A percentile compares a stretch with the other conserved stretches of the same genome.
Evolutionary conservation across 2,113 vertebrate genomes (phyloP).

Genomic region (Arizona elegans): DNA sequence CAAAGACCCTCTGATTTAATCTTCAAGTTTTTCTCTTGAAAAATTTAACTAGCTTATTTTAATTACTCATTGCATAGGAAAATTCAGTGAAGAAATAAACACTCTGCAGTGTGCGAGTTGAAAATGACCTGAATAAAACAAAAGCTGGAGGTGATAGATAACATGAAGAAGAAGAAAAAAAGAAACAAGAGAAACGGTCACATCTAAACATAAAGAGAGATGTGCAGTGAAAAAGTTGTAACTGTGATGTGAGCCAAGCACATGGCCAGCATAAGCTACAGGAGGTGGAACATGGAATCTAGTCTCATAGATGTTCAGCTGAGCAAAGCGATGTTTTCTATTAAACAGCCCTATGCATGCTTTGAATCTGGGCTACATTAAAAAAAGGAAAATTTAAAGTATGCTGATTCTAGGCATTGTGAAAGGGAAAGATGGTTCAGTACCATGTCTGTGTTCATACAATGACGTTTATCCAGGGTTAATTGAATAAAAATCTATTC

Average conservation of each 20-base stretch:
- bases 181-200: background rate
- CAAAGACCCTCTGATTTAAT: constrained; percentile 24
- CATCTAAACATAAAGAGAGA: background rate
- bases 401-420: background rate
- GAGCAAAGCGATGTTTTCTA: background rate
- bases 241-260: background rate
- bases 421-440: background rate
- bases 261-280: background rate
- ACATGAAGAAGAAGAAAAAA: background rate
- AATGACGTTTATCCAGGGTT: background rate
- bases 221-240: background rate
- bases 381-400: background rate
- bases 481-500: background rate
- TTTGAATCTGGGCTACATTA: background rate
- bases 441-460: background rate
- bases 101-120: constrained; percentile 5
- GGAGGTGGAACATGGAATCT: background rate
- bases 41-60: constrained; percentile 30
- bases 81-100: constrained; percentile 32
- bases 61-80: constrained; percentile 34
- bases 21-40: constrained; percentile 7
- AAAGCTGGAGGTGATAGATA: constrained; percentile 6
- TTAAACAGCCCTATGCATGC: background rate
- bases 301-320: too few species aligned
- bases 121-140: constrained; percentile 18